Evolutionary conservation across 1,140 invertebrate genomes (phyloP).

Genomic region (Hyles euphorbiae): DNA sequence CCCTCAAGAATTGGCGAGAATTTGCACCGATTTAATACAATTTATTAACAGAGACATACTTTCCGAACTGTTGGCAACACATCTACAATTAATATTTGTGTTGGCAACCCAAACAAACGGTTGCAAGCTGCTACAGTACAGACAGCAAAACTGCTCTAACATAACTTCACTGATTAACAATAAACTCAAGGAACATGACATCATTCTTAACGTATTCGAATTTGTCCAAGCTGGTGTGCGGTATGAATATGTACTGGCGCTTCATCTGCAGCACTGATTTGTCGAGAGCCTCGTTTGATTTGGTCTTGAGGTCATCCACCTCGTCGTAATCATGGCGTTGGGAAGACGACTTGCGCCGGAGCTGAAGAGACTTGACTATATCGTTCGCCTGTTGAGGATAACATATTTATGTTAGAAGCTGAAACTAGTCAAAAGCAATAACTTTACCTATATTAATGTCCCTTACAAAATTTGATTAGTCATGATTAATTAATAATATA

Average conservation of each 20-base stretch:
- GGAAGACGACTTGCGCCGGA: constrained; percentile 56
- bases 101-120: too few relatives aligned
- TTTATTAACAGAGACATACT: too few relatives aligned
- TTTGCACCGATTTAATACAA: too few relatives aligned
- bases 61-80: too few relatives aligned
- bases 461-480: too few relatives aligned
- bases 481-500: too few relatives aligned
- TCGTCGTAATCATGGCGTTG: constrained; percentile 53
- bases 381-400: constrained; percentile 63
- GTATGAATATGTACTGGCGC: constrained; percentile 83
- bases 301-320: constrained; percentile 39
- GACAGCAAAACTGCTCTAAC: too few relatives aligned
- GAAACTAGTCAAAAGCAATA: too few relatives aligned
- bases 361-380: constrained; percentile 65
- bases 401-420: neutral
- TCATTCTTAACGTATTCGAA: constrained; percentile 81
- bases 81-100: too few relatives aligned
- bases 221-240: constrained; percentile 80
- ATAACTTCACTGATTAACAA: constrained; percentile 47
- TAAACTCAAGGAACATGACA: constrained; percentile 80
- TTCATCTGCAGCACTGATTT: constrained; percentile 63
- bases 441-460: too few relatives aligned
- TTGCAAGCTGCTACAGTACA: too few relatives aligned
- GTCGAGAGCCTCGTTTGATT: constrained; percentile 49
- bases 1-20: too few relatives aligned